Conservation (phyloP, 1,140 invertebrate genomes). For the Atopsyche davidsoni region DNA sequence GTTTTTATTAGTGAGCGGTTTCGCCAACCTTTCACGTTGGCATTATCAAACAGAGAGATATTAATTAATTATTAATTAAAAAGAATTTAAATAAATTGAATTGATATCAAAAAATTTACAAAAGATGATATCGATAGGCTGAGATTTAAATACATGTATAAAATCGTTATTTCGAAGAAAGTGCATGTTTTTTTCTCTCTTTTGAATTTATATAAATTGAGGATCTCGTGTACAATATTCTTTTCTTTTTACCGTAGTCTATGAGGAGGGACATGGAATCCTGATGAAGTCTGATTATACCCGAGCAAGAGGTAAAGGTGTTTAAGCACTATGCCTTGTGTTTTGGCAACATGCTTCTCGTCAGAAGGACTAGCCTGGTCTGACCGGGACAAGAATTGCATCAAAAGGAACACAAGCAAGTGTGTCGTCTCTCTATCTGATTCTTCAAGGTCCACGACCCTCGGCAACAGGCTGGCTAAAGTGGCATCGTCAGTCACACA, state of each 20-base stretch:
- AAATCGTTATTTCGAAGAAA: too few species aligned
- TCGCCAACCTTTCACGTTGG: too few species aligned
- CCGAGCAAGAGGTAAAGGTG: constrained; percentile 92
- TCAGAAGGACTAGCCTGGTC: constrained; percentile 75
- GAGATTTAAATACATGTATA: too few species aligned
- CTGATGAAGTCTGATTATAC: constrained; percentile 85
- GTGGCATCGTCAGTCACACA: constrained; percentile 65
- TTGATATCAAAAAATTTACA: too few species aligned
- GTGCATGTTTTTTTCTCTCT: too few species aligned
- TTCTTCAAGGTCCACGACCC: constrained; percentile 89
- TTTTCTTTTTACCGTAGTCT: constrained; percentile 79
- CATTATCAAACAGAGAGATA: too few species aligned
- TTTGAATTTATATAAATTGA: too few species aligned
- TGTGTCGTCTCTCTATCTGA: constrained; percentile 94
- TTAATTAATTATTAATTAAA: too few species aligned
- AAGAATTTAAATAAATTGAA: too few species aligned
- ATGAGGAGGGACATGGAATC: constrained; percentile 84
- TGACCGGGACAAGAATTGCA: constrained; percentile 83
- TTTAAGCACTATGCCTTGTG: constrained; percentile 81
- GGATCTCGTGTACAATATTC: too few species aligned
- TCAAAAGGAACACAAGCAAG: constrained; percentile 88
- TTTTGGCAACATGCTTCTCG: constrained; percentile 71
- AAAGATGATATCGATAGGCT: too few species aligned
- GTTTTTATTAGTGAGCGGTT: too few species aligned
- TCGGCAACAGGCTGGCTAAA: constrained; percentile 60